Conservation (phyloP, 2,888 invertebrate genomes). For the Drosophila pseudotakahashii region DNA sequence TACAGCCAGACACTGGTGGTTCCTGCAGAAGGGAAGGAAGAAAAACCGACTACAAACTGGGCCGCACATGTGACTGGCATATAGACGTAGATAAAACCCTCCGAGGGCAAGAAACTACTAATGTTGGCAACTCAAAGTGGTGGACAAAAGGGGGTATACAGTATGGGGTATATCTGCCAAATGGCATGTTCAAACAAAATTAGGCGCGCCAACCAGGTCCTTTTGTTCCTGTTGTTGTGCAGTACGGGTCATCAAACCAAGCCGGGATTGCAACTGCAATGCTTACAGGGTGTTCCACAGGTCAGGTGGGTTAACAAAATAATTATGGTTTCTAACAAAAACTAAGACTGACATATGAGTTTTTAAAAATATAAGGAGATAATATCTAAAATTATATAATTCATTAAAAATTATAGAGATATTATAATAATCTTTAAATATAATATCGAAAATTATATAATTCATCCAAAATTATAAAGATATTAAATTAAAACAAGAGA, state of each 20-base stretch:
- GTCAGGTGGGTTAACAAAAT: no score
- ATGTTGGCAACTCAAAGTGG: slow-evolving; percentile 29
- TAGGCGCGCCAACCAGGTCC: slow-evolving; percentile 62
- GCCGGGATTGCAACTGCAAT: slow-evolving; percentile 37
- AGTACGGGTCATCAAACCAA: slow-evolving; percentile 74
- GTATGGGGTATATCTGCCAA: slow-evolving; percentile 24
- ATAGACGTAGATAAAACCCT: slow-evolving; percentile 54
- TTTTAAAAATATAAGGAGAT: no score
- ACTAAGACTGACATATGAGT: no score
- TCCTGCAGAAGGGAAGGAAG: not conserved
- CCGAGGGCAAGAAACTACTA: slow-evolving; percentile 71
- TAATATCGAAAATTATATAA: no score
- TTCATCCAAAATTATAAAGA: no score
- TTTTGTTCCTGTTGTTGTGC: slow-evolving; percentile 23
- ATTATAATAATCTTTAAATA: no score
- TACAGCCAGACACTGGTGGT: slow-evolving; percentile 35
- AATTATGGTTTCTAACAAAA: no score
- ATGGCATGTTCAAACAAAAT: slow-evolving; percentile 71
- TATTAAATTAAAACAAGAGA: no score
- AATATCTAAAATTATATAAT: no score
- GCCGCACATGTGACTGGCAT: slow-evolving; percentile 50
- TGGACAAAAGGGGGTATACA: not conserved
- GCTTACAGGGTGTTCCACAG: slow-evolving; percentile 12
- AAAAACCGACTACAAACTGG: slow-evolving; percentile 41
- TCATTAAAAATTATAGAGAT: no score